Evolutionary conservation across 2,113 vertebrate species (phyloP).

Genomic region (Onychostoma macrolepis): DNA sequence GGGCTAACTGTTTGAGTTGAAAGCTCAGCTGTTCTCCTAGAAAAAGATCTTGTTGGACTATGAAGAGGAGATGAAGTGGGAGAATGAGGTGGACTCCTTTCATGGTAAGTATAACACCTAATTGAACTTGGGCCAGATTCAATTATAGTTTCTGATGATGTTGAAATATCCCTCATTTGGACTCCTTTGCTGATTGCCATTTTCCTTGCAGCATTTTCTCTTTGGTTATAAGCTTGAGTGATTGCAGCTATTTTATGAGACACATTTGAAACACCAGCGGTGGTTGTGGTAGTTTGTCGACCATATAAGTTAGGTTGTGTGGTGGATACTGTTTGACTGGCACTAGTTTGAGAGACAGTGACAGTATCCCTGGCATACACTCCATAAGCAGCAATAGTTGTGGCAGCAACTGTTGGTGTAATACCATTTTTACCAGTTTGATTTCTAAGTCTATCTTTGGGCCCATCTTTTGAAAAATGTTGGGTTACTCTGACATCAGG

Average conservation of each 20-base stretch:
- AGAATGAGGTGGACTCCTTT: constrained; percentile 89
- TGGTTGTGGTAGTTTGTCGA: constrained; percentile 69
- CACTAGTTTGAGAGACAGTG: constrained; percentile 75
- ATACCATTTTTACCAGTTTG: constrained; percentile 79
- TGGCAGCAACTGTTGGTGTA: constrained; percentile 72
- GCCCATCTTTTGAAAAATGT: constrained; percentile 91
- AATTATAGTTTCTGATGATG: constrained; percentile 70
- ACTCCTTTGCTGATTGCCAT: constrained; percentile 69
- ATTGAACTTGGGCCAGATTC: constrained; percentile 67
- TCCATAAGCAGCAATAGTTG: constrained; percentile 77
- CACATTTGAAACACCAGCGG: constrained; percentile 74
- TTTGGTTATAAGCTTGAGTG: constrained; percentile 79
- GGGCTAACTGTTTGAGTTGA: constrained; percentile 88
- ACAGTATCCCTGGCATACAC: constrained; percentile 78
- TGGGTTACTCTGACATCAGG: constrained; percentile 94
- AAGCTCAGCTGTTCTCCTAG: constrained; percentile 86
- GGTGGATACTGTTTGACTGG: constrained; percentile 72
- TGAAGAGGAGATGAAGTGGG: constrained; percentile 85
- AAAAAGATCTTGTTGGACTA: constrained; percentile 82
- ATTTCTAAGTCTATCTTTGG: constrained; percentile 81
- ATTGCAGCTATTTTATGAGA: constrained; percentile 81
- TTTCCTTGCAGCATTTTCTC: constrained; percentile 73
- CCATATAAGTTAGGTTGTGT: constrained; percentile 69
- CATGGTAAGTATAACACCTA: constrained; percentile 84
- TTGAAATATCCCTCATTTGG: constrained; percentile 74